Percentiles rank a stretch among this genome's conserved stretches.
phyloP scores from a whole-genome alignment of 1,140 invertebrate genomes.

The Amphibalanus amphitrite region DNA sequence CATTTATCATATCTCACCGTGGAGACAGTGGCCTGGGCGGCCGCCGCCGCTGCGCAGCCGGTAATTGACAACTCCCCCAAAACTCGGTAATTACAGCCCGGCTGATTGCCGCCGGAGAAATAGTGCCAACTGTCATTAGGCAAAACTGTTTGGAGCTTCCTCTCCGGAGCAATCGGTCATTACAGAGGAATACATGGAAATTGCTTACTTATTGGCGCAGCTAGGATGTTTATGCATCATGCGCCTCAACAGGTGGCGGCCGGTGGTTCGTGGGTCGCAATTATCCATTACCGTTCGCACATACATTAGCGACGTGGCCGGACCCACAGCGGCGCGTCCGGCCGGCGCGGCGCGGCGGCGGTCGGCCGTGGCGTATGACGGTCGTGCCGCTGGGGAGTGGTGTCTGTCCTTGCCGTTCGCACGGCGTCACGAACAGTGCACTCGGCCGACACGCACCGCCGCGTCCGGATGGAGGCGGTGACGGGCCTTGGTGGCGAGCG shows the following conservation, averaged over 20 bases:
- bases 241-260: not conserved
- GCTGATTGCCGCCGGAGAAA: not conserved
- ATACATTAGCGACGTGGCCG: not conserved
- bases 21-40: not conserved
- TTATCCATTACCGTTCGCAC: not conserved
- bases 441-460: no score
- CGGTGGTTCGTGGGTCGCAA: not conserved
- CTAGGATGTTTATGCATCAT: not conserved
- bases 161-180: not conserved
- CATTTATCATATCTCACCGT: not conserved
- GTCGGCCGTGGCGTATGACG: not conserved
- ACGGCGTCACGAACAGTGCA: no score
- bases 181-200: not conserved
- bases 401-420: not conserved
- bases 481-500: no score
- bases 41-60: not conserved
- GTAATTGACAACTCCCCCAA: not conserved
- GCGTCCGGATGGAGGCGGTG: no score
- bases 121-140: not conserved
- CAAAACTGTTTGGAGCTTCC: not conserved
- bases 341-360: no score
- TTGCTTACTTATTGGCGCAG: not conserved
- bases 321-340: no score
- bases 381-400: not conserved
- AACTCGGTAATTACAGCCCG: not conserved